Evolutionary conservation across 2,888 invertebrate species (phyloP).

Genomic region (Amaurobius ferox): DNA sequence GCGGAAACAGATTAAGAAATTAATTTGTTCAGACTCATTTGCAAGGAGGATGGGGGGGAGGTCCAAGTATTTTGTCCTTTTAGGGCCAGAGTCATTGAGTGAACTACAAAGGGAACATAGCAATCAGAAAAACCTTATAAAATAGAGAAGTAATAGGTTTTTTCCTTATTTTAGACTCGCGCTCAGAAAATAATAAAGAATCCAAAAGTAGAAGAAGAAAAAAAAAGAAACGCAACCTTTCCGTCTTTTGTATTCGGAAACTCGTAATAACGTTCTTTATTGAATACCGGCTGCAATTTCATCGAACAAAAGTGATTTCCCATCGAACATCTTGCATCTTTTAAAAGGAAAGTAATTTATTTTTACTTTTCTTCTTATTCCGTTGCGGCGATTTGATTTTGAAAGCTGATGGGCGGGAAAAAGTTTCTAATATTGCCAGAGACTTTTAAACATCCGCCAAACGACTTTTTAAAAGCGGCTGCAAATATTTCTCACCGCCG

Average conservation of each 20-base stretch:
- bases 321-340: constrained; percentile 68
- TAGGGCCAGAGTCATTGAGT: constrained; percentile 20
- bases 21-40: constrained; percentile 51
- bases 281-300: constrained; percentile 71
- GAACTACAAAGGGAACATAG: constrained; percentile 42
- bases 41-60: not conserved
- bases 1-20: constrained; percentile 22
- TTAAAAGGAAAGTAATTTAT: constrained; percentile 69
- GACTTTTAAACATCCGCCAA: constrained; percentile 69
- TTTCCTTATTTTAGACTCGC: constrained; percentile 38
- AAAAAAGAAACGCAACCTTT: constrained; percentile 25
- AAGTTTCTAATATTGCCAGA: constrained; percentile 66
- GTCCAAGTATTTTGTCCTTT: constrained; percentile 51
- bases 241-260: constrained; percentile 69
- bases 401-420: constrained; percentile 57
- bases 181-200: constrained; percentile 62
- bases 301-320: constrained; percentile 71
- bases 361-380: constrained; percentile 59
- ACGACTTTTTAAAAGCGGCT: constrained; percentile 71
- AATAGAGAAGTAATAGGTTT: constrained; percentile 69
- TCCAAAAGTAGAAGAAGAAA: constrained; percentile 3
- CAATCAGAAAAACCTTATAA: constrained; percentile 58
- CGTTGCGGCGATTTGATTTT: constrained; percentile 69
- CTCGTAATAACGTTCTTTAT: constrained; percentile 72
- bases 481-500: constrained; percentile 67